These are phyloP conservation scores for Pica pica DNA, from an alignment of 2,113 vertebrate genomes.

Conservation along the genomic window DNA sequence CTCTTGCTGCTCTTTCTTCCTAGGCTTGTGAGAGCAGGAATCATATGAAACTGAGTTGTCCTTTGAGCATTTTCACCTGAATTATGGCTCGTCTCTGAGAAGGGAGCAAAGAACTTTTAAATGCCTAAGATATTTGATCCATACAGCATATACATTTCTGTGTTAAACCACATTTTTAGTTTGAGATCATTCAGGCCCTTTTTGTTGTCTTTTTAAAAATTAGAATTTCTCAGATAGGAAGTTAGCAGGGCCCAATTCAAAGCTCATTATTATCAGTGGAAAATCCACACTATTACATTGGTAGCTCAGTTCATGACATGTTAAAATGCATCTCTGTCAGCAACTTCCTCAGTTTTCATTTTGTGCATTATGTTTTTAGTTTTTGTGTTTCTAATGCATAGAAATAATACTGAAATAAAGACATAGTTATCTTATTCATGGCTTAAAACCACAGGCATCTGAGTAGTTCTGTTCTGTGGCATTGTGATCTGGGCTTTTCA, in stretches of 20 bases:
- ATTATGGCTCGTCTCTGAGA: neutral
- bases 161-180: neutral
- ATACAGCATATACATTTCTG: neutral
- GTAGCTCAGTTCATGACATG: rapidly evolving
- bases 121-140: neutral
- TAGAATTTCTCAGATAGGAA: neutral
- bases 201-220: neutral
- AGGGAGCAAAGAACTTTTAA: neutral
- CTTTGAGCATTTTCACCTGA: neutral
- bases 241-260: neutral
- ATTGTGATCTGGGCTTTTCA: neutral
- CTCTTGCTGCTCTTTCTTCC: neutral
- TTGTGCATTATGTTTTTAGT: neutral
- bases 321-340: neutral
- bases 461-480: neutral
- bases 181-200: neutral
- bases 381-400: neutral
- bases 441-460: neutral
- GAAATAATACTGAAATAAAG: neutral
- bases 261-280: neutral
- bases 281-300: neutral
- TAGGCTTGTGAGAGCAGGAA: neutral
- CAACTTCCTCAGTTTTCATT: neutral
- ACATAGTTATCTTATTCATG: neutral
- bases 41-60: neutral